Evolutionary conservation across 2,113 vertebrate genomes (phyloP), one percentile per base, ranked within the genome.

Genomic region (Chaetodon auriga): DNA sequence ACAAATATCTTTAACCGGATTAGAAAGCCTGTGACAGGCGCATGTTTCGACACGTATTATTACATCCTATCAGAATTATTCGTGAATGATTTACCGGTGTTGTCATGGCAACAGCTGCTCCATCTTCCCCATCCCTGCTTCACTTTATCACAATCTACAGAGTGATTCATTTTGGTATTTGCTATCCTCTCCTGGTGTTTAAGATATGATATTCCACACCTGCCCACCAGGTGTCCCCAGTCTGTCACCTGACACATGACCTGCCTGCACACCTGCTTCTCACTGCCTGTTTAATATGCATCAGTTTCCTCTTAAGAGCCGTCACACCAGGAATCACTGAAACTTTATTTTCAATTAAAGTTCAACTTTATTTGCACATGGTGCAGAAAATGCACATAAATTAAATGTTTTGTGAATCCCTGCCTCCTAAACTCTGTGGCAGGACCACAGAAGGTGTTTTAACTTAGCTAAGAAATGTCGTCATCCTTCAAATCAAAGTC

Each of bases 91-190:
- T 78, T 58, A 57, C 55, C 53, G 63, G 60, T 0, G 25, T 73
- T 69, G 83, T 69, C 78, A 61, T 84, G 48, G 41, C 45, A 84
- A 80, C 80, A 81, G 71, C 81, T 80, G 71, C 66, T 58, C 62
- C 61, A 30, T 13, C 57, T 10, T 16, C 23, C 12, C 23, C 5
- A 5, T 74, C n/a, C 23, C 74, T 78, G 25, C 45, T 48, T 14
- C 62, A 60, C 63, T 49, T 13, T 48, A 66, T 66, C 45, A 48
- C 25, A 64, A 46, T 66, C 5, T 8, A 54, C 19, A 4, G 16
- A 48, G 12, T 48, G 68, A 78, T 66, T 86, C 18, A 57, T 81
- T 78, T 75, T 0, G 30, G 45, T 58, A 23, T 71, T 78, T 76
- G 62, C 43, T 8, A 54, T 76, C 60, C 41, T 48, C 16, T 69